These are phyloP conservation scores for Paedocypris sp. DNA, from an alignment of 2,113 vertebrate species.

Conservation along the genomic window DNA sequence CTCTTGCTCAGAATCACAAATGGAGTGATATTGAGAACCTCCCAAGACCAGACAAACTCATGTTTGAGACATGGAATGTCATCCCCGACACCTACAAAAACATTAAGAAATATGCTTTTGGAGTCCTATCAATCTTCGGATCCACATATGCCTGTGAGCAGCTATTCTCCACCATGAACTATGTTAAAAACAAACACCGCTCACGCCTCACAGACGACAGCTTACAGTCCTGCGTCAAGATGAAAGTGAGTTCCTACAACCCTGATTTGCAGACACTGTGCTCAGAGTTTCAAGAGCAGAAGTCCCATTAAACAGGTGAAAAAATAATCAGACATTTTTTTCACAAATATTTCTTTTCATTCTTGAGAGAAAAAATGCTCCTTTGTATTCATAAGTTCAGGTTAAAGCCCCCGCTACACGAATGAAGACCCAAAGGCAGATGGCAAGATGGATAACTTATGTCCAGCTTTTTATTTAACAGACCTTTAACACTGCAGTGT, in stretches of 20 bases:
- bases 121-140: not conserved
- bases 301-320: slow-evolving; percentile 12
- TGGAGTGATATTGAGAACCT: slow-evolving; percentile 32
- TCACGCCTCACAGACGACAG: slow-evolving; percentile 6
- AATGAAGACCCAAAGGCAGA: too few relatives aligned
- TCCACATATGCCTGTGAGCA: not conserved
- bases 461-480: too few relatives aligned
- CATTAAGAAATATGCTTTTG: slow-evolving; percentile 8
- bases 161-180: not conserved
- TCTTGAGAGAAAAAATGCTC: too few relatives aligned
- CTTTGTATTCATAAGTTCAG: too few relatives aligned
- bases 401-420: too few relatives aligned
- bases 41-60: slow-evolving; percentile 22
- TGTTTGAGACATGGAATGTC: slow-evolving; percentile 22
- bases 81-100: slow-evolving; percentile 20
- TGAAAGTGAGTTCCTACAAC: slow-evolving; percentile 16
- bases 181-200: slow-evolving; percentile 12
- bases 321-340: too few relatives aligned
- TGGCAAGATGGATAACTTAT: too few relatives aligned
- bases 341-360: too few relatives aligned
- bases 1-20: slow-evolving; percentile 26
- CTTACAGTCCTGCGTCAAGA: slow-evolving; percentile 14
- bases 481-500: too few relatives aligned
- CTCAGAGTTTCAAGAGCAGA: slow-evolving; percentile 13
- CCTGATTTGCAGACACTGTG: slow-evolving; percentile 6